Evolutionary conservation across 2,888 invertebrate species (phyloP), one percentile per base, ranked within the genome.

Genomic region (Elmis aenea): DNA sequence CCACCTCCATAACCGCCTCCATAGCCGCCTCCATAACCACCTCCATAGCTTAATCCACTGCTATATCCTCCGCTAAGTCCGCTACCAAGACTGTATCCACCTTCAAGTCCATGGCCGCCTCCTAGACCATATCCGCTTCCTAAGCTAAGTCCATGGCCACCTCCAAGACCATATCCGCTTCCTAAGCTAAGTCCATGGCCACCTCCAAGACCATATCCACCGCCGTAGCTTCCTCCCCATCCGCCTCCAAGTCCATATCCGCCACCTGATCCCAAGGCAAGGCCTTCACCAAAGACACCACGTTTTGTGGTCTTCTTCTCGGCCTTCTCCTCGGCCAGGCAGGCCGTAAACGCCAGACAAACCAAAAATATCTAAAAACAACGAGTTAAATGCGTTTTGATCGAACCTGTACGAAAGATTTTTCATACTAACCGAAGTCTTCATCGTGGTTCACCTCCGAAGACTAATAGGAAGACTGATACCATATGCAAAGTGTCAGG

Each of bases 261-360:
- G 40, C 51, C 50, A 45, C 58, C 57, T 41, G 41, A 55, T 46
- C 60, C 58, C 23, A 57, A 55, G 46, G 52, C 59, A 32, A 61
- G 48, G 40, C 62, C 59, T 57, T 63, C 64, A 30, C 66, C 70
- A 48, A 63, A 66, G 54, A 70, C 62, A 52, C 71, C 70, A 54
- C 71, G 67, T 61, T 69, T 68, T 32, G 61, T 55, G 58, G 58
- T 61, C 51, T 66, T 67, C 56, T 68, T 68, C 48, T 51, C 52
- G n/a, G n/a, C n/a, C 35, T 14, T 42, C 28, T 61, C 59, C 48
- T 56, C 61, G 28, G 61, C 64, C 24, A 58, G 52, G 43, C 66
- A 64, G 51, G 67, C 64, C 42, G 68, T 67, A 50, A 66, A 57
- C 41, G 63, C 58, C 46, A 73, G 50, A 33, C 72, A 54, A 55